Percentiles rank a stretch among this genome's conserved stretches.
Evolutionary conservation across 2,888 invertebrate genomes (phyloP).

Genomic region (Operophtera brumata): DNA sequence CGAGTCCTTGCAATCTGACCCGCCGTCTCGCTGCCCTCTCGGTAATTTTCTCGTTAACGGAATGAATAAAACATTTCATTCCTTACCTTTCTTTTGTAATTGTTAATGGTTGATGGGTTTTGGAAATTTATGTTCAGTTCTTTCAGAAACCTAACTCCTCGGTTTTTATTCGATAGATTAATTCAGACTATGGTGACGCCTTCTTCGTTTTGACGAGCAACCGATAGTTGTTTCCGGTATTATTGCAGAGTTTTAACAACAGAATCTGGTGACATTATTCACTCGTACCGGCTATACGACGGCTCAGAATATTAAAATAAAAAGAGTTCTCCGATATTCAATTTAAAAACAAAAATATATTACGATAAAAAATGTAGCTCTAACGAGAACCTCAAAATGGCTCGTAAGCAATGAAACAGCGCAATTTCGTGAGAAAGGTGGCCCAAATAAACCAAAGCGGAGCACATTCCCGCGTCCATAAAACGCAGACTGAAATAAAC

Average conservation of each 20-base stretch:
- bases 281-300: slow-evolving; percentile 29
- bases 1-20: slow-evolving; percentile 77
- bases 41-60: slow-evolving; percentile 80
- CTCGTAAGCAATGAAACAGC: slow-evolving; percentile 77
- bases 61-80: slow-evolving; percentile 81
- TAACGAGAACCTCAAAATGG: slow-evolving; percentile 74
- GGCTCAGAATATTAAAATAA: slow-evolving; percentile 51
- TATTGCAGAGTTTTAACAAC: slow-evolving; percentile 26
- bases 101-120: slow-evolving; percentile 79
- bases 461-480: slow-evolving; percentile 76
- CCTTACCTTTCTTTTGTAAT: slow-evolving; percentile 79
- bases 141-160: slow-evolving; percentile 56
- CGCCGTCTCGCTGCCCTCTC: slow-evolving; percentile 65
- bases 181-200: slow-evolving; percentile 45
- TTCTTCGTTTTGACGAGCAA: slow-evolving; percentile 39
- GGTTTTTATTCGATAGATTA: slow-evolving; percentile 53
- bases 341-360: slow-evolving; percentile 64
- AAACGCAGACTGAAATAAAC: slow-evolving; percentile 75
- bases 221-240: slow-evolving; percentile 32
- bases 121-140: slow-evolving; percentile 71
- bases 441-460: slow-evolving; percentile 76
- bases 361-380: slow-evolving; percentile 68
- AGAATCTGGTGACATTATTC: slow-evolving; percentile 28
- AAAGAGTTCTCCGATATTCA: slow-evolving; percentile 51
- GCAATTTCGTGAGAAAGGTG: slow-evolving; percentile 77